A percentile compares a stretch with the other conserved stretches of the same genome.
Conservation (phyloP, 2,888 invertebrate genomes). For the Beris morrisii region DNA sequence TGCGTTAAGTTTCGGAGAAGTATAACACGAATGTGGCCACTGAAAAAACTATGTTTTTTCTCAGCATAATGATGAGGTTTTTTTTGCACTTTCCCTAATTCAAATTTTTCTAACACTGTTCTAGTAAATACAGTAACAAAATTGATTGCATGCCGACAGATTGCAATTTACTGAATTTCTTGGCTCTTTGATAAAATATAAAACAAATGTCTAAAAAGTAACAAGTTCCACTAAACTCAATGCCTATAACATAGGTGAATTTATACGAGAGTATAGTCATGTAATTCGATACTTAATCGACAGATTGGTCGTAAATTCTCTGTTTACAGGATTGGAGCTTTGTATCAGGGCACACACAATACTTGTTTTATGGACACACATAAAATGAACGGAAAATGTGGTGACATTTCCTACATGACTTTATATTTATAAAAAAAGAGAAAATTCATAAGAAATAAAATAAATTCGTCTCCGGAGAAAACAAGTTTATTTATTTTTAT, state of each 20-base stretch:
- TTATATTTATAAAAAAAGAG: neutral
- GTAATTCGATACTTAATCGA: conserved; percentile 58
- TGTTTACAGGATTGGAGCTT: conserved; percentile 11
- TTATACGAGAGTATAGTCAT: conserved; percentile 41
- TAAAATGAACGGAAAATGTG: conserved; percentile 13
- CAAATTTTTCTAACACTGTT: too few relatives aligned
- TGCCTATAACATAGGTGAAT: neutral
- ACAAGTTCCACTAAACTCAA: neutral
- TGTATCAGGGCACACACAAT: conserved; percentile 12
- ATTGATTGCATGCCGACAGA: neutral
- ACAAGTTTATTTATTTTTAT: neutral
- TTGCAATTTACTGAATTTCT: conserved; percentile 1
- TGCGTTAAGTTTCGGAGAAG: conserved; percentile 5
- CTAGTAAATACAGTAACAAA: too few relatives aligned
- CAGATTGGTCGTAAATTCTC: conserved; percentile 56
- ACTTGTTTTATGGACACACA: conserved; percentile 21
- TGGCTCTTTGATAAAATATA: too few relatives aligned
- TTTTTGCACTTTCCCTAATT: too few relatives aligned
- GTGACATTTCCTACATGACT: conserved; percentile 8
- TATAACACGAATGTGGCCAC: neutral
- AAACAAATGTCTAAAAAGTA: neutral
- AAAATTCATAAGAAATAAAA: neutral
- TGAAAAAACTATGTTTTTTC: too few relatives aligned
- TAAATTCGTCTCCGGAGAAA: conserved; percentile 6
- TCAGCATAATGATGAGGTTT: too few relatives aligned